Conservation (phyloP, 2,797 vertebrate genomes). For the Danio jaintianensis region DNA sequence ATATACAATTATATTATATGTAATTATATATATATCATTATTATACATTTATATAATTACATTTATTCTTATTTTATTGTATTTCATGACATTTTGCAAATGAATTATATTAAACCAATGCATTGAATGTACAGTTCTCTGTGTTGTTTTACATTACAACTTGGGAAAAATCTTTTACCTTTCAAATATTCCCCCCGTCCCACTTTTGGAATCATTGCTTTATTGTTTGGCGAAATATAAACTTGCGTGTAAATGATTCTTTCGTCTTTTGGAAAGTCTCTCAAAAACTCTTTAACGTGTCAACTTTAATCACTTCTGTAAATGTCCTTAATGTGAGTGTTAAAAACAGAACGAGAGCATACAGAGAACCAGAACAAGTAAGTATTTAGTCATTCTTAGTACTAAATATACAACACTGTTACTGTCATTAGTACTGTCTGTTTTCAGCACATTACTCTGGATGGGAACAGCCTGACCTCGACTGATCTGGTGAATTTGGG, state of each 20-base stretch:
- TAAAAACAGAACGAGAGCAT: constrained; percentile 86
- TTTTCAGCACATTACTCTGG: constrained; percentile 86
- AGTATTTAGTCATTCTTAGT: constrained; percentile 16
- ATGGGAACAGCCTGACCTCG: constrained; percentile 90
- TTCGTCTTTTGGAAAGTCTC: background rate
- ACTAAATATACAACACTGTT: background rate
- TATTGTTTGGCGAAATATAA: background rate
- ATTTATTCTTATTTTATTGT: background rate
- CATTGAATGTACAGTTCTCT: background rate
- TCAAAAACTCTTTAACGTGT: background rate
- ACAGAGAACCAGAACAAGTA: constrained; percentile 88
- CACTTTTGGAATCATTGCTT: constrained; percentile 5
- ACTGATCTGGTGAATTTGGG: constrained; percentile 91
- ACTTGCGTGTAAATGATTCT: constrained; percentile 25
- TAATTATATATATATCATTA: no score
- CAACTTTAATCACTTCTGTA: background rate
- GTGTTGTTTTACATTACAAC: background rate
- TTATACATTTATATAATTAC: no score
- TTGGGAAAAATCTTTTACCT: background rate
- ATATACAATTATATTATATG: no score
- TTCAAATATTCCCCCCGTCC: background rate
- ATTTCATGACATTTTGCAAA: background rate
- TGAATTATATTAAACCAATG: background rate
- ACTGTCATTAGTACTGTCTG: constrained; percentile 41
- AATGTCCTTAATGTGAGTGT: constrained; percentile 64